Conservation (phyloP, 1,140 invertebrate genomes). For the Drosophila subpulchrella region DNA sequence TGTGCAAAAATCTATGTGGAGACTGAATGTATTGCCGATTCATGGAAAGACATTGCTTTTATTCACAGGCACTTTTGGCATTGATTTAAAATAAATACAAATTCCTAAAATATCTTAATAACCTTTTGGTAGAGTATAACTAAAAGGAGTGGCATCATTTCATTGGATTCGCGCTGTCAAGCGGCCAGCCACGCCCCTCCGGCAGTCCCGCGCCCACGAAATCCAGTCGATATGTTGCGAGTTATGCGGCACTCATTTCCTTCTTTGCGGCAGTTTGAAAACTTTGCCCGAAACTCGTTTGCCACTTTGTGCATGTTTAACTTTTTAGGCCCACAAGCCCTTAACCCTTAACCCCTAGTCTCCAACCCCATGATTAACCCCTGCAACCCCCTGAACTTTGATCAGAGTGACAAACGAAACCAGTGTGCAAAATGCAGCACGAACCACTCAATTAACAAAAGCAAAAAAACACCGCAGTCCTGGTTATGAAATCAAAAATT, state of each 20-base stretch:
- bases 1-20: no score
- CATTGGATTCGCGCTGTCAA: constrained; percentile 69
- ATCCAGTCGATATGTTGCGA: constrained; percentile 65
- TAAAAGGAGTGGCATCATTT: constrained; percentile 44
- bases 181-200: constrained; percentile 5
- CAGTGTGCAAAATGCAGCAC: constrained; percentile 47
- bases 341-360: background rate
- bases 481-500: constrained; percentile 14
- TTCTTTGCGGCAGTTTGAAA: constrained; percentile 57
- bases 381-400: constrained; percentile 15
- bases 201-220: constrained; percentile 13
- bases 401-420: constrained; percentile 55
- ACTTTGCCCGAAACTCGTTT: constrained; percentile 53
- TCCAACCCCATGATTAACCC: background rate
- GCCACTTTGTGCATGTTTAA: constrained; percentile 74
- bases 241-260: constrained; percentile 67
- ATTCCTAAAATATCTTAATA: background rate
- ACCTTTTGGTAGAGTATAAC: background rate
- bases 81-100: no score
- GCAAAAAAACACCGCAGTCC: constrained; percentile 7
- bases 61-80: no score
- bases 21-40: no score
- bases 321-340: constrained; percentile 37
- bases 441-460: constrained; percentile 61
- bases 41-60: no score